phyloP scores from a whole-genome alignment of 2,888 invertebrate genomes.

The Drosophila affinis region DNA sequence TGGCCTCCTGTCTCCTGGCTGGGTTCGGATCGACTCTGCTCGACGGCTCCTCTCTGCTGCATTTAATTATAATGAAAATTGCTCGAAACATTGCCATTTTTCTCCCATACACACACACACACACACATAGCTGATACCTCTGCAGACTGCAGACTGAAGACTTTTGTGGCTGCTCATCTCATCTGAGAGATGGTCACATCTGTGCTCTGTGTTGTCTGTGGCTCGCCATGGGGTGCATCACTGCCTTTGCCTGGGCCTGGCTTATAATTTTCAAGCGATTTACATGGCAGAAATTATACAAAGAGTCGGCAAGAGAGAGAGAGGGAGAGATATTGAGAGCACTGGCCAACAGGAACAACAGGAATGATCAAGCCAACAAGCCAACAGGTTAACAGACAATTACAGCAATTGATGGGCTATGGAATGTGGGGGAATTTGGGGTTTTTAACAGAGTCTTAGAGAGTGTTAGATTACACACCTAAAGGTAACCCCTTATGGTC shows the following conservation, averaged over 20 bases:
- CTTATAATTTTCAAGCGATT: slow-evolving; percentile 66
- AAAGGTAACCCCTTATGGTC: no score
- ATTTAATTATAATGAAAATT: slow-evolving; percentile 75
- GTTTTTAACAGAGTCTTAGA: no score
- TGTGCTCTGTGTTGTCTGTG: slow-evolving; percentile 41
- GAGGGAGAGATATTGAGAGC: slow-evolving; percentile 21
- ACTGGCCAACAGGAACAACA: slow-evolving; percentile 35
- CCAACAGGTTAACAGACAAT: slow-evolving; percentile 11
- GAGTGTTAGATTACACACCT: no score
- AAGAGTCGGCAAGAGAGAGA: slow-evolving; percentile 32
- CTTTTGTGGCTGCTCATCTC: slow-evolving; percentile 33
- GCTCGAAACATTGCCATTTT: slow-evolving; percentile 53
- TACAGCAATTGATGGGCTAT: neutral
- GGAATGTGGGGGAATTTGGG: neutral
- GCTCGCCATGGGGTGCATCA: slow-evolving; percentile 60
- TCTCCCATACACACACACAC: slow-evolving; percentile 1
- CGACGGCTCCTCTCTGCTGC: slow-evolving; percentile 49
- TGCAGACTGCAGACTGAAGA: slow-evolving; percentile 1
- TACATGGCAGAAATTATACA: slow-evolving; percentile 56
- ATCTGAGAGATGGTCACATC: slow-evolving; percentile 47
- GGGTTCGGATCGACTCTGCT: neutral
- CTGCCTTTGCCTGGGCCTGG: slow-evolving; percentile 50
- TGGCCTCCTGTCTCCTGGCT: slow-evolving; percentile 31
- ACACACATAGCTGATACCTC: no score
- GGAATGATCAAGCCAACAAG: neutral